Conservation (phyloP, 2,797 vertebrate genomes). For the Leptodon cayanensis region DNA sequence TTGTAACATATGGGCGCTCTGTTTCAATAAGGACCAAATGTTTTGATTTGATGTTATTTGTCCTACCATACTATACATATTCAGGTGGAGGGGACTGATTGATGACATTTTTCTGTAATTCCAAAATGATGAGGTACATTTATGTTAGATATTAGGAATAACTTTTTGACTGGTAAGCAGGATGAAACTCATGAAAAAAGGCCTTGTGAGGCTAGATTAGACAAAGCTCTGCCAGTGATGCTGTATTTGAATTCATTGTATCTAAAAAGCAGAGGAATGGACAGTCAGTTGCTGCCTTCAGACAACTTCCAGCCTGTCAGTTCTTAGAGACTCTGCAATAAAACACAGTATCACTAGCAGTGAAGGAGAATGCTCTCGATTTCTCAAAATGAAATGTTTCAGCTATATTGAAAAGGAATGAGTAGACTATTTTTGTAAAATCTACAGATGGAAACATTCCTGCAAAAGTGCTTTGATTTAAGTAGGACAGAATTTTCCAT, state of each 20-base stretch:
- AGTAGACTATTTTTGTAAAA: conserved; percentile 45
- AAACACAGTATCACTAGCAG: conserved; percentile 1
- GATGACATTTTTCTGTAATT: neutral
- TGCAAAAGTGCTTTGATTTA: conserved; percentile 45
- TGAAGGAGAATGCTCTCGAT: conserved; percentile 5
- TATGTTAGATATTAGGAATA: neutral
- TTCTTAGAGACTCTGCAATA: neutral
- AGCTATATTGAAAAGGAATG: neutral
- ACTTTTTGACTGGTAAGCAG: neutral
- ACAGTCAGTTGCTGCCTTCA: conserved; percentile 13
- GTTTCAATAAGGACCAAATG: neutral
- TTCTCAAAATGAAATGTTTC: conserved; percentile 35
- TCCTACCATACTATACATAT: neutral
- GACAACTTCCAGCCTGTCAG: conserved; percentile 9
- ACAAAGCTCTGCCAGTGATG: neutral
- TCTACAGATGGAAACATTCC: conserved; percentile 20
- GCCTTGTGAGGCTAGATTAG: neutral
- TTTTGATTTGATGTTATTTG: neutral
- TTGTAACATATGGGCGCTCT: neutral
- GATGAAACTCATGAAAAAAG: neutral
- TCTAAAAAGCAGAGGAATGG: neutral
- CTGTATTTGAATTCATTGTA: neutral
- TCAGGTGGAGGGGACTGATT: neutral
- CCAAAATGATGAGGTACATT: neutral
- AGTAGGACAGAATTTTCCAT: conserved; percentile 36